Evolutionary conservation across 2,797 vertebrate genomes (phyloP), one percentile per base, ranked within the genome.

Genomic region (Acrossocheilus wenchowensis): DNA sequence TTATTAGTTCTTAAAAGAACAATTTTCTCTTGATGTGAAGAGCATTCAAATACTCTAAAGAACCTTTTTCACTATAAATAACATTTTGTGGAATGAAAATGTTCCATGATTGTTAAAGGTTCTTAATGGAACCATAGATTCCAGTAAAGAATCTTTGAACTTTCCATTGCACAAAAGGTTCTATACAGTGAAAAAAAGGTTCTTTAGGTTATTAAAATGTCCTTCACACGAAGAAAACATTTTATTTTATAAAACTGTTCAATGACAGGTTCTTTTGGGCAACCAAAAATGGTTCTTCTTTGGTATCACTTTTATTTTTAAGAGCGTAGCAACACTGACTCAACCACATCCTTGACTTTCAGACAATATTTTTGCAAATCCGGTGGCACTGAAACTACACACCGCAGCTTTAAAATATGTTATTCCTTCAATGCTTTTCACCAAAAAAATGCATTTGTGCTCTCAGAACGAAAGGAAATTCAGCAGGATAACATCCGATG

Each of bases 381-480:
- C 54, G 6, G 21, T 78, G 34, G 17, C 30, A 84, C 60, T 21
- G 7, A 50, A 66, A 84, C 52, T 41, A 21, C 66, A 81, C 84
- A 74, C 34, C 19, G 2, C 41, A 81, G 66, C 77, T 34, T 79
- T 54, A 26, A 45, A 57, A 26, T 73, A n/a, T 30, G 41, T 57
- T 14, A 30, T 73, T 87, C 80, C 30, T 45, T 64, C 5, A 81
- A 7, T 50, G 45, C 26, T 52, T 68, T 15, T 50, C 26, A 71
- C 64, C 34, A 36, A 77, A 75, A 45, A 43, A 81, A 77, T 62
- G 30, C 39, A 43, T 83, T 86, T 88, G 73, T 89, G 82, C 78
- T 87, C 69, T 89, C 69, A 34, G 57, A 78, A 86, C 17, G 45
- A 84, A 88, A 73, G 43, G 52, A 90, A 84, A 26, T 62, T 48